A percentile compares a stretch with the other conserved stretches of the same genome.
Evolutionary conservation across 2,888 invertebrate species (phyloP).

Genomic region (Calameuta filiformis): DNA sequence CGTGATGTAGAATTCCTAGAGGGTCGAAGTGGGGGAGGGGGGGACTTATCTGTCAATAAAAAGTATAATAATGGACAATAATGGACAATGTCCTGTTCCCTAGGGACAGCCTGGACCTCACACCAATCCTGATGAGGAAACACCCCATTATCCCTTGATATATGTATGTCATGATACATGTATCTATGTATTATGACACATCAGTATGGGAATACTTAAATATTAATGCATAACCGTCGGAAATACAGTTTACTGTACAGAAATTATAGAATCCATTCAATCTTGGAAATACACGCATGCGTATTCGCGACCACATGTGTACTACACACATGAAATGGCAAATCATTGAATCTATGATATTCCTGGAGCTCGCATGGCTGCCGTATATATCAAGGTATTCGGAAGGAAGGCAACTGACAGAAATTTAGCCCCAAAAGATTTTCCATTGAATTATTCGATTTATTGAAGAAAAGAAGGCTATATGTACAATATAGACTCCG

Average conservation of each 20-base stretch:
- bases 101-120: not conserved
- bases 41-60: not conserved
- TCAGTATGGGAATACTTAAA: not conserved
- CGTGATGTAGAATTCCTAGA: not conserved
- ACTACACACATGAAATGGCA: not conserved
- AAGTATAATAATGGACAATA: not conserved
- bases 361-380: too few relatives aligned
- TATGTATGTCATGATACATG: not conserved
- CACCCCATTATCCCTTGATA: not conserved
- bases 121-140: not conserved
- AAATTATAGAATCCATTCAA: not conserved
- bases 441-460: not conserved
- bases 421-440: not conserved
- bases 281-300: not conserved
- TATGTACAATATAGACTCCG: too few relatives aligned
- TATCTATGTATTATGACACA: not conserved
- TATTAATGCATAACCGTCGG: not conserved
- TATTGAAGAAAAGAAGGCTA: not conserved
- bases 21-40: too few relatives aligned
- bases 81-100: not conserved
- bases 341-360: too few relatives aligned
- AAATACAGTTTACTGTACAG: too few relatives aligned
- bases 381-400: too few relatives aligned
- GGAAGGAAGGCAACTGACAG: too few relatives aligned
- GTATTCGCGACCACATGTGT: not conserved